Evolutionary conservation across 2,797 vertebrate genomes (phyloP).

Genomic region (Gymnocypris eckloni): DNA sequence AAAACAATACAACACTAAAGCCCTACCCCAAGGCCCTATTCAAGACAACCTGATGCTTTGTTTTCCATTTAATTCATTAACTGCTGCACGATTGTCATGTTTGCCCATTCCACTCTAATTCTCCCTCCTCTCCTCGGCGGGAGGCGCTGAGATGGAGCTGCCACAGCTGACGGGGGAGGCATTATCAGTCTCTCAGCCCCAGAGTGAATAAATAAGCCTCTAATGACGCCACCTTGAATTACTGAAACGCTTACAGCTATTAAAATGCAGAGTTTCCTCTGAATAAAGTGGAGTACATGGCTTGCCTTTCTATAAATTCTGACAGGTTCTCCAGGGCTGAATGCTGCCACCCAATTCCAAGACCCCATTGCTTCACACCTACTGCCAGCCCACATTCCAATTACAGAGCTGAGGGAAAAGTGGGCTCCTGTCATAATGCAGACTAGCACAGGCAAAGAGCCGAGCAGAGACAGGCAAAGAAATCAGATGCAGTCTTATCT

Average conservation of each 20-base stretch:
- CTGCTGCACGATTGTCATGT: constrained; percentile 74
- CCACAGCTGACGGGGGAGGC: constrained; percentile 71
- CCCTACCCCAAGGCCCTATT: constrained; percentile 49
- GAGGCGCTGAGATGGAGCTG: constrained; percentile 69
- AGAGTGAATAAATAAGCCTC: constrained; percentile 77
- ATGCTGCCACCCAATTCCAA: constrained; percentile 73
- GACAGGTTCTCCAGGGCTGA: constrained; percentile 72
- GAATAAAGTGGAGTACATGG: constrained; percentile 62
- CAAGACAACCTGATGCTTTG: constrained; percentile 65
- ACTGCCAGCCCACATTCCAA: constrained; percentile 76
- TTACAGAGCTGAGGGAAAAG: constrained; percentile 71
- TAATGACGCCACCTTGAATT: constrained; percentile 81
- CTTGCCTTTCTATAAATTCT: constrained; percentile 68
- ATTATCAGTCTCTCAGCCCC: constrained; percentile 68
- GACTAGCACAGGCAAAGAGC: constrained; percentile 35
- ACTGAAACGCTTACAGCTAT: constrained; percentile 77
- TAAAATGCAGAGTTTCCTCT: constrained; percentile 71
- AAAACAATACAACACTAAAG: constrained; percentile 51
- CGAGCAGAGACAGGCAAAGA: constrained; percentile 49
- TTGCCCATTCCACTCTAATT: constrained; percentile 76
- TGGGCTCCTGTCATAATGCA: constrained; percentile 68
- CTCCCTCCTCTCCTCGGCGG: constrained; percentile 69
- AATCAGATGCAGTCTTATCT: constrained; percentile 40
- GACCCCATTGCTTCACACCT: constrained; percentile 77
- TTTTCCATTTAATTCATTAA: constrained; percentile 73